Evolutionary conservation across 1,140 invertebrate genomes (phyloP), one percentile per base, ranked within the genome.

Genomic region (Halictus rubicundus): DNA sequence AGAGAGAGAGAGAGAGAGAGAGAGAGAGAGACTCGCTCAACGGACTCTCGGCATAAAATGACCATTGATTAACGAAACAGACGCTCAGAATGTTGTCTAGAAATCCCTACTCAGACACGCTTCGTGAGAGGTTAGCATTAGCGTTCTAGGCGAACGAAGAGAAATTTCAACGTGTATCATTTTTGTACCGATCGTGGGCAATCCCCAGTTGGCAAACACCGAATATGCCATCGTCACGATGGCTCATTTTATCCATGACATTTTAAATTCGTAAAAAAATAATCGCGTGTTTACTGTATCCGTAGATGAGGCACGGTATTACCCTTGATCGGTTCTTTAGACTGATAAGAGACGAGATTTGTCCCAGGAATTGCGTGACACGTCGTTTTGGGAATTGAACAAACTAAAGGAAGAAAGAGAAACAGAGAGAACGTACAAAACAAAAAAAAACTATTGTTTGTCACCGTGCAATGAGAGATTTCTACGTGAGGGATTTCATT

Each of bases 31-130:
- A 87, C 83, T 89, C 81, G 81, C 77, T 74, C 39, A 73, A 87
- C 85, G 82, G 83, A 87, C 84, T 88, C 79, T 70, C 88, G 86
- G 87, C 83, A 88, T 90, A 91, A 87, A 91, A 91, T 83, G 89
- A 91, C 90, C 90, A 91, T 82, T 88, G 83, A 88, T 60, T 82
- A 83, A 32, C 32, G 60, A 59, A 77, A 72, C 64, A 81, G 81
- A 87, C 49, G 49, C 49, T 52, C 49, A 21, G 5, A 46, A 7
- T 52, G 49, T 19, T 16, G 49, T 52, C 19, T 21, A 52, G 10
- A 32, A 32, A 14, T 46, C 42, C 42, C 42, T 46, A 46, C 0
- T 46, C 10, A 12, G 42, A 46, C 32, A 32, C 42, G 42, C 42
- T 46, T 46, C 12, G 42, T 46, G 14, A 46, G 14, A 9, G 42